phyloP scores from a whole-genome alignment of 2,113 vertebrate species.

The Lycocorax pyrrhopterus region DNA sequence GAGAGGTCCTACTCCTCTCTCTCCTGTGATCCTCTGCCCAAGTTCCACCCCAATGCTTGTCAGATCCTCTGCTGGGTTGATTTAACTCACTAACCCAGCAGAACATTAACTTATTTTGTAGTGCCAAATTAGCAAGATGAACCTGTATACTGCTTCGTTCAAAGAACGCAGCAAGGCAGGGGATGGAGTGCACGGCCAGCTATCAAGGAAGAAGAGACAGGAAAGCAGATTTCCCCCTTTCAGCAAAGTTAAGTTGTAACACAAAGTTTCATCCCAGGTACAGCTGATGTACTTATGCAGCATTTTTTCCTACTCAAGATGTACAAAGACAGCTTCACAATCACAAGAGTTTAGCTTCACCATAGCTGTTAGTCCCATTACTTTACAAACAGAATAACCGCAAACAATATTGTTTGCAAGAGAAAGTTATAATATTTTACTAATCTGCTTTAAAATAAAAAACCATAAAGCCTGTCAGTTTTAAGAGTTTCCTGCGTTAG shows the following conservation, averaged over 20 bases:
- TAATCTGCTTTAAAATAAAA: background rate
- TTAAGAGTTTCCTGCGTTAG: background rate
- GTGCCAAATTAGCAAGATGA: background rate
- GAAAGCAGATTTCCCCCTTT: background rate
- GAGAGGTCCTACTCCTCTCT: background rate
- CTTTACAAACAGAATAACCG: background rate
- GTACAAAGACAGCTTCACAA: background rate
- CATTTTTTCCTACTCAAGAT: background rate
- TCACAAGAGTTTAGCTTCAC: background rate
- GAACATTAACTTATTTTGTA: background rate
- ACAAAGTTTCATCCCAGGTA: background rate
- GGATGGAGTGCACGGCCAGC: background rate
- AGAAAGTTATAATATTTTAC: background rate
- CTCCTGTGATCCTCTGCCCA: background rate
- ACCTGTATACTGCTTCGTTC: background rate
- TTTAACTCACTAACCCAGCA: background rate
- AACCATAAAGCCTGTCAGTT: background rate
- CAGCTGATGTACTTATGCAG: background rate
- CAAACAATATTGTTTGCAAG: background rate
- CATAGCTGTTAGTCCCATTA: background rate
- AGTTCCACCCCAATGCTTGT: background rate
- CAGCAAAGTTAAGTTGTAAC: background rate
- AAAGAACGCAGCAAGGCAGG: background rate
- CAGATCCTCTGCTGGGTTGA: background rate
- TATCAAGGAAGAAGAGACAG: background rate